Evolutionary conservation across 2,797 vertebrate genomes (phyloP).

Genomic region (Cossypha polioptera): DNA sequence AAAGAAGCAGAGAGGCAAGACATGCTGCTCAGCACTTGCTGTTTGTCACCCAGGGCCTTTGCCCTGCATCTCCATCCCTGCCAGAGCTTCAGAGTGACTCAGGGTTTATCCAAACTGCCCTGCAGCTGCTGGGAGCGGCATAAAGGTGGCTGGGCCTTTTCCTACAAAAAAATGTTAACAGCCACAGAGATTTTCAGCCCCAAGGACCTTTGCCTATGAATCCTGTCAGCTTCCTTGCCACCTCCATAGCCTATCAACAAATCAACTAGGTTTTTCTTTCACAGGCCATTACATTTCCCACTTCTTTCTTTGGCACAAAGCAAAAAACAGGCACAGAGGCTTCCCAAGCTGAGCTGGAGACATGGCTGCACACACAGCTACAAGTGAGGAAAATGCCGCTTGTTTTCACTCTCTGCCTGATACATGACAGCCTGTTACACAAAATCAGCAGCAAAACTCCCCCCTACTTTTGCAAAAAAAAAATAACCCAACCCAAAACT

Average conservation of each 20-base stretch:
- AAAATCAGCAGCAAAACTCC: background rate
- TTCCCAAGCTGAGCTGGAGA: background rate
- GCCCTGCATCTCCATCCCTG: background rate
- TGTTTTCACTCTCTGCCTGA: background rate
- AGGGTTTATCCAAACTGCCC: background rate
- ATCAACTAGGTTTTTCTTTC: background rate
- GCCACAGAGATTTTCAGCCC: background rate
- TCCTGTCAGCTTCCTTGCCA: background rate
- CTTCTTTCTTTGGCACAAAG: background rate
- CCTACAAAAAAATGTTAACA: background rate
- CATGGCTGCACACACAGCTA: background rate
- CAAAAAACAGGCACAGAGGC: background rate
- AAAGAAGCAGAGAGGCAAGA: background rate
- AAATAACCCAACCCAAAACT: background rate
- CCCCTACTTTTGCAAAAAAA: background rate
- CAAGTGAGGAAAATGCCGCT: accelerated
- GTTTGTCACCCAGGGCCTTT: background rate
- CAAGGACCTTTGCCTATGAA: background rate
- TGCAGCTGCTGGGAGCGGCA: accelerated
- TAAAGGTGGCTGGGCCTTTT: background rate
- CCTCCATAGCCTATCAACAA: background rate
- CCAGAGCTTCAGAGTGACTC: background rate
- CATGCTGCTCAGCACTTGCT: background rate
- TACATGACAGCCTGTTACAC: background rate
- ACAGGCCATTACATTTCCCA: background rate